Evolutionary conservation across 2,888 invertebrate genomes (phyloP), one percentile per base, ranked within the genome.

Genomic region (Drosophila antonietae): DNA sequence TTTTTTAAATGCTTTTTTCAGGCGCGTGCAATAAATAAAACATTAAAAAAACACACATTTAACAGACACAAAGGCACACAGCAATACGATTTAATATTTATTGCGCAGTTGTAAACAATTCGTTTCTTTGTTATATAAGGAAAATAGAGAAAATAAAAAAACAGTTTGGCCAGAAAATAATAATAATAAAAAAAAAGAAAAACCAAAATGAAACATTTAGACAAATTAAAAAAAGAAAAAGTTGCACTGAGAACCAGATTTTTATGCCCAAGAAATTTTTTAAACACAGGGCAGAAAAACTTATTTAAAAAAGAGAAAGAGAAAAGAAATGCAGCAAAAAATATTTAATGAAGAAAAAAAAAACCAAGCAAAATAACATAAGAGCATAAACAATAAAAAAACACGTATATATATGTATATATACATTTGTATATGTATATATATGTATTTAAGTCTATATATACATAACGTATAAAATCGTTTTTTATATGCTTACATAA

Each of bases 401-500:
- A 23, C 3, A 52, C 15, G 35, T 15, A 59, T 51, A 64, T 56
- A 67, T 47, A 73, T 51, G 60, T 49, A 68, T 53, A 68, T 56
- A 65, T 67, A 67, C 62, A 49, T 51, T 56, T 47, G 62, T 59
- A 71, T 55, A 61, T 66, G 67, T 59, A 63, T 47, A 62, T 43
- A 72, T 44, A 60, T 63, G 15, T 52, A 59, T 49, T 39, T 39
- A 60, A 31, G 33, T 56, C 20, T 20, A 51, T 59, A 55, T 56
- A 73, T 63, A 72, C 57, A 74, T 52, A 51, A 80, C 73, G 65
- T 65, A 78, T 64, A 61, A 60, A 72, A 73, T 71, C 76, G 80
- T 76, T 80, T 80, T 80, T 78, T 71, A 78, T 77, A 77, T 72
- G 71, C 78, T 75, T 52, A 62, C 44, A 56, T 68, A 56, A 59